Evolutionary conservation across 2,113 vertebrate species (phyloP).

Genomic region (Pluvialis apricaria): DNA sequence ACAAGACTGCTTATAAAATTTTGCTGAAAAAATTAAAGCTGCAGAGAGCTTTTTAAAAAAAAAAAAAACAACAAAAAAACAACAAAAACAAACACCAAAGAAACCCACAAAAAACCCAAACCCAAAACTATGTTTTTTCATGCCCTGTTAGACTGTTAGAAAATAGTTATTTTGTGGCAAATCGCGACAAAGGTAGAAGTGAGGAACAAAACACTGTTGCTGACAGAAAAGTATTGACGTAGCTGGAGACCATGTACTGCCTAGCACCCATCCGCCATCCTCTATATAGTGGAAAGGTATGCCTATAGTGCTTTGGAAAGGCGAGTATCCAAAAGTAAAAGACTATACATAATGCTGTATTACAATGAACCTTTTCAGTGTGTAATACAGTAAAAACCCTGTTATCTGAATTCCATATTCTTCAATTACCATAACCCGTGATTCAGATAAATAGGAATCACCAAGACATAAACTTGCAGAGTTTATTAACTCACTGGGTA

Average conservation of each 20-base stretch:
- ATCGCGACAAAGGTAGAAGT: not conserved
- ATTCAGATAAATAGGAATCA: constrained; percentile 11
- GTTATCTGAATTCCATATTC: not conserved
- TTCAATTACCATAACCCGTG: not conserved
- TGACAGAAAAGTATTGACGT: not conserved
- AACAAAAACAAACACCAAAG: not conserved
- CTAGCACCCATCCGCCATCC: not conserved
- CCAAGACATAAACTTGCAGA: not conserved
- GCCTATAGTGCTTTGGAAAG: not conserved
- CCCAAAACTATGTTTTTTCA: fast-evolving
- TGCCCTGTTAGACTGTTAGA: not conserved
- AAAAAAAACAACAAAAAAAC: not conserved
- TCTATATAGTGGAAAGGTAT: not conserved
- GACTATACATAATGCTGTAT: not conserved
- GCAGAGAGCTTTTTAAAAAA: not conserved
- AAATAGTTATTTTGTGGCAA: not conserved
- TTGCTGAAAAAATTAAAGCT: not conserved
- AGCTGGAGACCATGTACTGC: not conserved
- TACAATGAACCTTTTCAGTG: not conserved
- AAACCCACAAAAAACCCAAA: not conserved
- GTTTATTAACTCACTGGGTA: constrained; percentile 4
- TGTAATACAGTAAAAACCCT: not conserved
- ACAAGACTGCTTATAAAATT: not conserved
- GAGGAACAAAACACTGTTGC: not conserved
- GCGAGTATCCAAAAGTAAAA: not conserved